phyloP scores from a whole-genome alignment of 2,797 vertebrate genomes.

The Squalus acanthias region DNA sequence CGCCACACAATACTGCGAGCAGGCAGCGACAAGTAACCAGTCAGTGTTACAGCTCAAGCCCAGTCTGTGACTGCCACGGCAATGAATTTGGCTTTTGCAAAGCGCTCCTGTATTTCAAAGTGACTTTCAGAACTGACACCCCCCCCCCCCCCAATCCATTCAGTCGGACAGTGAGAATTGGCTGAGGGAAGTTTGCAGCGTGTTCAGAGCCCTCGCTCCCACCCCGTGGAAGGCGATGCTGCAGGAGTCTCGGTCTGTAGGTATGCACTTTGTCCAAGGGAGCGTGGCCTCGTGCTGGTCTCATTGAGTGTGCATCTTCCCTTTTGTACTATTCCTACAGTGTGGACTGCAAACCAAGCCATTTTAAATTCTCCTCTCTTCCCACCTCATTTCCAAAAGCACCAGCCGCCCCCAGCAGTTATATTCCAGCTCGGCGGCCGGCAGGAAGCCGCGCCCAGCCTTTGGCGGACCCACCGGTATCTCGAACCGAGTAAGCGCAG shows the following conservation, averaged over 20 bases:
- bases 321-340: slow-evolving; percentile 8
- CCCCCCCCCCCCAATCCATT: background rate
- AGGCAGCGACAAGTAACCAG: background rate
- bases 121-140: background rate
- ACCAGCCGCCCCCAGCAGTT: background rate
- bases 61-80: background rate
- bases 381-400: background rate
- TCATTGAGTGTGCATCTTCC: slow-evolving; percentile 19
- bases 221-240: background rate
- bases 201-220: no score
- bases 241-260: background rate
- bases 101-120: background rate
- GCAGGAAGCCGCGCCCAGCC: background rate
- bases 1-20: no score
- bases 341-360: background rate
- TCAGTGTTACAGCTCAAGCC: background rate
- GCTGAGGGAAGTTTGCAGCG: background rate
- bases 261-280: slow-evolving; percentile 26
- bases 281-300: slow-evolving; percentile 13
- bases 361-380: background rate
- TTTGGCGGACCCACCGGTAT: background rate
- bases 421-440: background rate
- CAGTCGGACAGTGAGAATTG: background rate
- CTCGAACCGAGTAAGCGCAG: background rate
- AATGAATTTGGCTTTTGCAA: background rate